phyloP scores from a whole-genome alignment of 2,888 invertebrate species.

The Halictus quadricinctus region DNA sequence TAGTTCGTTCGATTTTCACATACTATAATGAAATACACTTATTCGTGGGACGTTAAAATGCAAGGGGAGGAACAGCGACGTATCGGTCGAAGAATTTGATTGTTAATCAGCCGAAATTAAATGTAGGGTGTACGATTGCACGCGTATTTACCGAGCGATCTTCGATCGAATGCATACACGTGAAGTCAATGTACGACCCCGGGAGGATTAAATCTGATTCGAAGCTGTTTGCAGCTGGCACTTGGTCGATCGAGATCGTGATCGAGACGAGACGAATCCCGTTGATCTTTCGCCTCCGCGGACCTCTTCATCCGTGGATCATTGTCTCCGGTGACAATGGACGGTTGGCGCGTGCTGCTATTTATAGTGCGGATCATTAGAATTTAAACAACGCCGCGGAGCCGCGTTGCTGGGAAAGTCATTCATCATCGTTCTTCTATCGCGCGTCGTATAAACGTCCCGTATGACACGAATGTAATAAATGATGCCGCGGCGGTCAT shows the following conservation, averaged over 20 bases:
- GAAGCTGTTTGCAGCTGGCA: conserved; percentile 62
- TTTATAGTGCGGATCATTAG: conserved; percentile 64
- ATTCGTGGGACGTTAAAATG: background rate
- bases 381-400: conserved; percentile 66
- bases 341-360: conserved; percentile 65
- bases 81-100: background rate
- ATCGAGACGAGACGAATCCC: conserved; percentile 60
- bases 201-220: conserved; percentile 63
- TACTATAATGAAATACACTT: background rate
- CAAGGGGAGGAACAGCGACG: background rate
- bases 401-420: conserved; percentile 36
- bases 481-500: conserved; percentile 34
- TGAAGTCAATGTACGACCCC: conserved; percentile 66
- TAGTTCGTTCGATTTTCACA: background rate
- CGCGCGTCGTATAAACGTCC: conserved; percentile 44
- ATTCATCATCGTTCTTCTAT: conserved; percentile 59
- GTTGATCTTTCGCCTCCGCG: conserved; percentile 60
- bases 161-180: conserved; percentile 41
- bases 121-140: background rate
- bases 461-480: conserved; percentile 40
- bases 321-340: conserved; percentile 61
- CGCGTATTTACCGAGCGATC: conserved; percentile 41
- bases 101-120: background rate
- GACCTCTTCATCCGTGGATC: conserved; percentile 49
- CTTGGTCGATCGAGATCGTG: conserved; percentile 53